Conservation (phyloP, 1,140 invertebrate genomes). For the Drosophila micromelanica region DNA sequence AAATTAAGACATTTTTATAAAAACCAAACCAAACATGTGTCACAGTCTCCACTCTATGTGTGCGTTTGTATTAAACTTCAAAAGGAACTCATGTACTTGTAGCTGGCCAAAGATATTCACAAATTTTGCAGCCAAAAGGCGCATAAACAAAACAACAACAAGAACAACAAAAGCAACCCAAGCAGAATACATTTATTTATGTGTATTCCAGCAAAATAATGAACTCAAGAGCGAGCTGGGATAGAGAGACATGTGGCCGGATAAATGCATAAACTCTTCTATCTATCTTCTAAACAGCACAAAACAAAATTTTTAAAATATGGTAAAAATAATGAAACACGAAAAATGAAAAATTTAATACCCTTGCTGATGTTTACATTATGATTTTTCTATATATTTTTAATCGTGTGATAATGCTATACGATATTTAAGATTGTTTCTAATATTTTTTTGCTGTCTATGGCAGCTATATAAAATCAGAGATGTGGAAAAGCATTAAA, state of each 20-base stretch:
- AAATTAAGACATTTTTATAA: constrained; percentile 24
- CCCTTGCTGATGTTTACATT: too few species aligned
- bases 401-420: too few species aligned
- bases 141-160: constrained; percentile 27
- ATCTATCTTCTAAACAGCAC: background rate
- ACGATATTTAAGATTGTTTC: too few species aligned
- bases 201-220: constrained; percentile 43
- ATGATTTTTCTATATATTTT: too few species aligned
- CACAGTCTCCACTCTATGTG: background rate
- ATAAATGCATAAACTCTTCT: constrained; percentile 29
- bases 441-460: too few species aligned
- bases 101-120: constrained; percentile 40
- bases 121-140: constrained; percentile 48
- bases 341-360: too few species aligned
- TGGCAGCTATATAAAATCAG: too few species aligned
- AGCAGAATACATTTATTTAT: constrained; percentile 40
- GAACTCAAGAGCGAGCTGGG: constrained; percentile 29
- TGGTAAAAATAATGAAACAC: too few species aligned
- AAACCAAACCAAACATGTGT: constrained; percentile 27
- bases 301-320: too few species aligned
- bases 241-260: background rate
- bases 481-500: too few species aligned
- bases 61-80: constrained; percentile 36
- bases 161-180: constrained; percentile 11
- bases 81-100: constrained; percentile 46